Base-by-base conservation (phyloP, 2,797 vertebrate genomes). In the Sylvia borin region DNA sequence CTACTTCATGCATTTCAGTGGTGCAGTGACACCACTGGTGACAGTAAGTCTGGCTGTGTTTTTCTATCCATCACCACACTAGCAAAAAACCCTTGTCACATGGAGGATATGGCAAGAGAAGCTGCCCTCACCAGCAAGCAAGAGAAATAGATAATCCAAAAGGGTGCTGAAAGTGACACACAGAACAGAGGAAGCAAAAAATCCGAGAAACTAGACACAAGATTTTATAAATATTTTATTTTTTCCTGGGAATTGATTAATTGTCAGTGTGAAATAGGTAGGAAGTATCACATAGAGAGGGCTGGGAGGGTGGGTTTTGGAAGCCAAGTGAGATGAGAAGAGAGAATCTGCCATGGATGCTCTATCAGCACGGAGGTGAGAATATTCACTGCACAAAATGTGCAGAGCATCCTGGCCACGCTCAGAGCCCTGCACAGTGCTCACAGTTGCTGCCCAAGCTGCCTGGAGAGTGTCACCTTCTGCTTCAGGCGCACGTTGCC, bases 401-500 rank as follows among this genome's bases (percentile, higher is more conserved):
- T 11, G 26, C 31, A 62, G 25, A 76, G 27, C 7, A 13, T 4
- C 10, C 45, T 29, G 24, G 34, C 11, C 36, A 36, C 10, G 36
- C 36, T 36, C 34, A 22, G 60, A 50, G 36, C 17, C 58, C 45
- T 38, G 22, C 17, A 40, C 8, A 43, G 45, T 3, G 5, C 42
- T 51, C 3, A 0, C 18, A 61, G 22, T 5, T 50, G 31, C 58
- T 78, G 27, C 38, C 40, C n/a, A 58, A 76, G 34, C 43, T 43
- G 4, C n/a, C 8, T 22, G 25, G 19, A 11, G 2, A 66, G 20
- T 0, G 0, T 27, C 32, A 22, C 42, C 20, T 72, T 50, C 36
- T 77, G 2, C 10, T 36, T 47, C 27, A 53, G 1, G 2, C 34
- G 27, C 2, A 1, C 0, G 0, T 22, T 68, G 15, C 13, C 13